Evolutionary conservation across 2,888 invertebrate species (phyloP).

Genomic region (Parnassius orleans): DNA sequence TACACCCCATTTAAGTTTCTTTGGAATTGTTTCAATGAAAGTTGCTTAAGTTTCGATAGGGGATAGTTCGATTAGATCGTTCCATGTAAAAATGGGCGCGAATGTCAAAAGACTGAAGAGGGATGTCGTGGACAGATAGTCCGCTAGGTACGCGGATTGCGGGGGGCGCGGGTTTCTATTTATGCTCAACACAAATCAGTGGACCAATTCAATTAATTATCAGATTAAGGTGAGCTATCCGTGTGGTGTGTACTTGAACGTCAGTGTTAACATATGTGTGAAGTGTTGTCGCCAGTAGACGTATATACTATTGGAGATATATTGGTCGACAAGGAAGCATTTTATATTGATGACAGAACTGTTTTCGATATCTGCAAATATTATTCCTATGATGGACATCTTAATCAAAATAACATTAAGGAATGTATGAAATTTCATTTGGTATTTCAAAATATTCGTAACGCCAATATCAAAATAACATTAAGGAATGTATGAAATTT

Average conservation of each 20-base stretch:
- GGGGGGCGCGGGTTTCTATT: slow-evolving; percentile 67
- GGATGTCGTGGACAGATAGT: slow-evolving; percentile 60
- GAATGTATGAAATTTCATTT: not conserved
- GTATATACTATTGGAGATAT: slow-evolving; percentile 41
- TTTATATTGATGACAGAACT: slow-evolving; percentile 13
- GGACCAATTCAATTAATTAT: slow-evolving; percentile 80
- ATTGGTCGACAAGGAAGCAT: slow-evolving; percentile 33
- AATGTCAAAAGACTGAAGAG: slow-evolving; percentile 77
- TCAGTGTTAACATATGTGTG: slow-evolving; percentile 52
- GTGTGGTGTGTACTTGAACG: slow-evolving; percentile 62
- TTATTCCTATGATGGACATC: slow-evolving; percentile 5
- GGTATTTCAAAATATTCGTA: not conserved
- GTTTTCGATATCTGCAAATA: slow-evolving; percentile 3
- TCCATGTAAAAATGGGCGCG: slow-evolving; percentile 79
- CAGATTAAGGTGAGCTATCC: slow-evolving; percentile 78
- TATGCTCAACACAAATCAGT: slow-evolving; percentile 77
- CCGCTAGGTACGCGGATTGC: slow-evolving; percentile 42
- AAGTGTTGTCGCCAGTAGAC: slow-evolving; percentile 46
- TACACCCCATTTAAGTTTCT: slow-evolving; percentile 42
- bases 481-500: not conserved
- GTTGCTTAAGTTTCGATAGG: slow-evolving; percentile 51
- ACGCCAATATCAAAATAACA: not conserved
- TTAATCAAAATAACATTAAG: not conserved
- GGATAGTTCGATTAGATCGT: slow-evolving; percentile 66
- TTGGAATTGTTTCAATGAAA: slow-evolving; percentile 30